Conservation (phyloP, 2,888 invertebrate genomes). For the Drosophila cognata region DNA sequence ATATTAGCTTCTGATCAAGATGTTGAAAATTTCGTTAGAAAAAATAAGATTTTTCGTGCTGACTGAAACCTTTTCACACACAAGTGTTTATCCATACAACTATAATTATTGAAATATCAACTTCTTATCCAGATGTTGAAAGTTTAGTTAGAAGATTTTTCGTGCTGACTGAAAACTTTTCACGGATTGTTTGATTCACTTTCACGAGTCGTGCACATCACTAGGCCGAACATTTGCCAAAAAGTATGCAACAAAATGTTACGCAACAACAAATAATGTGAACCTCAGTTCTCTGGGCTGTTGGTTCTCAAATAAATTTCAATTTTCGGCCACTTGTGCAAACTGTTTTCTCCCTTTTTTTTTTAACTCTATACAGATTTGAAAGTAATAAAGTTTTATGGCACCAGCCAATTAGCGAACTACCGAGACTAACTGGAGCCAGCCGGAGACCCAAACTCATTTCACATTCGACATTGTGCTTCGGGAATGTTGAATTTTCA, state of each 20-base stretch:
- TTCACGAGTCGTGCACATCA: constrained; percentile 10
- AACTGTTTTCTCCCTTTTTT: constrained; percentile 26
- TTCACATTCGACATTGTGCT: neutral
- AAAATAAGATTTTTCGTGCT: neutral
- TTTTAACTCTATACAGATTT: constrained; percentile 51
- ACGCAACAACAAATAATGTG: constrained; percentile 27
- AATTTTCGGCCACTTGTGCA: constrained; percentile 36
- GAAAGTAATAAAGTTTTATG: constrained; percentile 73
- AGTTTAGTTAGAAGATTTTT: neutral
- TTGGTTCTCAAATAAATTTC: constrained; percentile 26
- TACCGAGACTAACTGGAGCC: constrained; percentile 53
- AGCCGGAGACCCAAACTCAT: constrained; percentile 13
- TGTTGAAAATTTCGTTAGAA: neutral
- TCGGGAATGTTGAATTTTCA: constrained; percentile 13
- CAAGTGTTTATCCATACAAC: neutral
- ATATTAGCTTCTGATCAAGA: neutral
- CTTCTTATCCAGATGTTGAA: neutral
- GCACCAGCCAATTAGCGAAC: constrained; percentile 74
- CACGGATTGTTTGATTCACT: neutral
- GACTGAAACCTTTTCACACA: neutral
- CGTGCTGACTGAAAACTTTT: neutral
- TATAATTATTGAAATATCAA: neutral
- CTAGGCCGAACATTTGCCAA: neutral
- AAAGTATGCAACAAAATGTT: constrained; percentile 45
- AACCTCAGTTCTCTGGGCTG: neutral